Percentiles rank a stretch among this genome's conserved stretches.
phyloP scores from a whole-genome alignment of 2,113 vertebrate genomes.

The Laticauda colubrina region DNA sequence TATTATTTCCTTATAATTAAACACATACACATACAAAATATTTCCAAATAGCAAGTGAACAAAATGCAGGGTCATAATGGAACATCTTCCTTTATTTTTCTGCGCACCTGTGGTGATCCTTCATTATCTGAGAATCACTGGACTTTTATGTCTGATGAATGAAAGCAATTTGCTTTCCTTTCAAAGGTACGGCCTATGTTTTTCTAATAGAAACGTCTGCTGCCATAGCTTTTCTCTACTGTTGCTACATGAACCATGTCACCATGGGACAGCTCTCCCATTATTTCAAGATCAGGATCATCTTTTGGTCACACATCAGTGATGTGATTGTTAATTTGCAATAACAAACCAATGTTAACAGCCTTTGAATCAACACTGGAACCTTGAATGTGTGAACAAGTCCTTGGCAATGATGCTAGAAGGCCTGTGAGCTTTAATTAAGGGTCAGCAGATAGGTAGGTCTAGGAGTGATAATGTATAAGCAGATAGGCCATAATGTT shows the following conservation, averaged over 20 bases:
- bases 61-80: neutral
- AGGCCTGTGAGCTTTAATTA: slow-evolving; percentile 1
- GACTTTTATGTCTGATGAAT: neutral
- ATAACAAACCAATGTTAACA: slow-evolving; percentile 18
- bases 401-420: neutral
- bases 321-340: slow-evolving; percentile 15
- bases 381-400: slow-evolving; percentile 16
- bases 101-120: neutral
- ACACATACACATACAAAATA: neutral
- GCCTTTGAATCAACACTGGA: slow-evolving; percentile 17
- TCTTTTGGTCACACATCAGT: neutral
- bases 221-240: neutral
- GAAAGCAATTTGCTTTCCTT: neutral
- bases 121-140: neutral
- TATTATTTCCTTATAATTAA: neutral
- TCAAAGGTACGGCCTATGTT: neutral
- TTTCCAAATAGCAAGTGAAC: neutral
- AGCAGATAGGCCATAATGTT: neutral
- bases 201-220: neutral
- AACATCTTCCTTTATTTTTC: neutral
- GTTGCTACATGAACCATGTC: neutral
- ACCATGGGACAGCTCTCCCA: neutral
- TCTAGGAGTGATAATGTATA: slow-evolving; percentile 1
- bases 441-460: slow-evolving; percentile 8
- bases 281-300: neutral